Evolutionary conservation across 2,113 vertebrate species (phyloP), one percentile per base, ranked within the genome.

Genomic region (Cynopterus brachyotis): DNA sequence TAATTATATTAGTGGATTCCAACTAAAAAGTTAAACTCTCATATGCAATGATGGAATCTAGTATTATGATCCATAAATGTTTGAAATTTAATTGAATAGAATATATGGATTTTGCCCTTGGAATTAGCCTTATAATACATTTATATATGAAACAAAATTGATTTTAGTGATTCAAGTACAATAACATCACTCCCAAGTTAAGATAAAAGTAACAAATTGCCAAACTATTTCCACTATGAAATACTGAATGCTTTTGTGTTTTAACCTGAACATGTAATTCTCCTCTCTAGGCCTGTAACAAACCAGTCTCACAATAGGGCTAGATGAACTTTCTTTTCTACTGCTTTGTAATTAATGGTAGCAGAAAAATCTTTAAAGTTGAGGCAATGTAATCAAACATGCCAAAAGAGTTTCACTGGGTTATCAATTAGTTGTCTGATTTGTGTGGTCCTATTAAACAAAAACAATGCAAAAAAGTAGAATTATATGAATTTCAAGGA

Each of bases 21-120:
- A 97, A 98, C 89, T 30, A 95, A 95, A 92, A 98, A 50, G 53
- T 95, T 96, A 92, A 97, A 96, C 2, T 96, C 81, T 20, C 40
- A 94, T 70, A 92, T 84, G 79, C 22, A 69, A 28, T 75, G 87
- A 95, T 97, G 37, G 73, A 97, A 97, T 95, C 45, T 75, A 97
- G 82, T 97, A 95, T 76, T 11, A 86, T 92, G 72, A 60, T 69
- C 97, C 73, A 96, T 97, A 89, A 93, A 28, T 95, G 11, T 97
- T 97, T 95, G 73, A 22, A 97, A 96, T 97, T 97, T 67, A 96
- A 16, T 62, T 96, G 88, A 97, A 88, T 13, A 91, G 64, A 94
- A 96, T 72, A 45, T 91, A 90, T 95, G 91, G 3, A 90, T 90
- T 81, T 93, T 91, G 69, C 35, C 62, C 94, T 40, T 95, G 66